phyloP scores from a whole-genome alignment of 2,113 vertebrate genomes.

The Glareola pratincola region DNA sequence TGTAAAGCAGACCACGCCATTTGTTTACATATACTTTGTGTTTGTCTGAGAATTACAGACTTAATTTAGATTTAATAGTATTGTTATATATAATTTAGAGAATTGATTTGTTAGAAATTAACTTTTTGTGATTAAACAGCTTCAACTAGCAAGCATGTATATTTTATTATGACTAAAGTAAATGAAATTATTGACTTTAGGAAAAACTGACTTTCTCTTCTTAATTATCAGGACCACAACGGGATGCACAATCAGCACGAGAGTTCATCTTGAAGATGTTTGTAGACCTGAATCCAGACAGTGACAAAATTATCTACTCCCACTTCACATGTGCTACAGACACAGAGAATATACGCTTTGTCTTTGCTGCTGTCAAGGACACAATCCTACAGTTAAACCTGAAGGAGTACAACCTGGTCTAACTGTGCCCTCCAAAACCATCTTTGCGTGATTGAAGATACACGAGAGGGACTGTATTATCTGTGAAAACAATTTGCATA shows the following conservation, averaged over 20 bases:
- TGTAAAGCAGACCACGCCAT: neutral
- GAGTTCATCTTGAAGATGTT: constrained; percentile 98
- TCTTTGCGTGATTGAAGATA: constrained; percentile 52
- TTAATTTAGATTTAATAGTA: neutral
- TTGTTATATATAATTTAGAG: neutral
- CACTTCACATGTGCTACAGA: constrained; percentile 97
- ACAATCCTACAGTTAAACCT: constrained; percentile 94
- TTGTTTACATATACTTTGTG: neutral
- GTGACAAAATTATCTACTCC: constrained; percentile 96
- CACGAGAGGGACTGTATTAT: constrained; percentile 76
- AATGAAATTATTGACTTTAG: constrained; percentile 10
- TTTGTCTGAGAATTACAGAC: neutral
- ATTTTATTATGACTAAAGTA: neutral
- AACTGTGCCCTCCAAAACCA: constrained; percentile 64
- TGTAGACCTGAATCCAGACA: constrained; percentile 95
- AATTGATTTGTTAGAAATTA: neutral
- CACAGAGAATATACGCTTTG: constrained; percentile 94
- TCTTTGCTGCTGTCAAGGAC: constrained; percentile 97
- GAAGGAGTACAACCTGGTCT: constrained; percentile 95
- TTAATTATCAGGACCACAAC: constrained; percentile 81
- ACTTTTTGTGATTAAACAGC: neutral
- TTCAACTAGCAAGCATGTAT: neutral
- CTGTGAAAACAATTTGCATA: constrained; percentile 82
- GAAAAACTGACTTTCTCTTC: neutral
- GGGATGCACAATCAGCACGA: constrained; percentile 89